phyloP scores from a whole-genome alignment of 1,140 invertebrate species.

The Cydia fagiglandana region DNA sequence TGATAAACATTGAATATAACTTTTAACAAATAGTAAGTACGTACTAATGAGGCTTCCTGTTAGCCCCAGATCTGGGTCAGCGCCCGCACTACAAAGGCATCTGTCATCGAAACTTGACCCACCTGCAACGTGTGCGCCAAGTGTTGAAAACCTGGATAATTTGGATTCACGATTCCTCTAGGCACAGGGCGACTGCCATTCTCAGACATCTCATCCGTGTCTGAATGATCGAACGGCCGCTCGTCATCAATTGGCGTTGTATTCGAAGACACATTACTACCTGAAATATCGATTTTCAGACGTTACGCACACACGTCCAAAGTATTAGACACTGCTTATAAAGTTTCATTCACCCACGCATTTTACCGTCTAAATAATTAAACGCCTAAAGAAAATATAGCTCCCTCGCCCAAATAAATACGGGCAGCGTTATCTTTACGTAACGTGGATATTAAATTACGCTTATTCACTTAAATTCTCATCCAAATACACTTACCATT shows the following conservation, averaged over 20 bases:
- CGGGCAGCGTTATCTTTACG: neutral
- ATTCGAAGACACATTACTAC: constrained; percentile 50
- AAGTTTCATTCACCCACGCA: constrained; percentile 12
- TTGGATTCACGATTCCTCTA: constrained; percentile 88
- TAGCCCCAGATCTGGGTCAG: constrained; percentile 41
- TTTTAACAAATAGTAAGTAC: neutral
- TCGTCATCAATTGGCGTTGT: constrained; percentile 61
- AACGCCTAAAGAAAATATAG: constrained; percentile 6
- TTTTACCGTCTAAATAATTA: constrained; percentile 20
- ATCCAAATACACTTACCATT: constrained; percentile 2
- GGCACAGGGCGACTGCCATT: constrained; percentile 65
- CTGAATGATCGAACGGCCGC: constrained; percentile 64
- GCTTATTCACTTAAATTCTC: neutral
- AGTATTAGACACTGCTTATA: constrained; percentile 7
- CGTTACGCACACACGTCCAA: constrained; percentile 2
- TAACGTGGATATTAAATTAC: neutral
- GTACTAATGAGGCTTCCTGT: constrained; percentile 47
- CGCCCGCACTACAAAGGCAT: constrained; percentile 50
- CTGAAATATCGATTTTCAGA: constrained; percentile 24
- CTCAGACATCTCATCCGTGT: constrained; percentile 75
- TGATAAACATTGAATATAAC: neutral
- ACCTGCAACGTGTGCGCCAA: constrained; percentile 80
- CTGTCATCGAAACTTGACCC: constrained; percentile 46
- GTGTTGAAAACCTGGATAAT: constrained; percentile 87
- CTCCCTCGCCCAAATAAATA: constrained; percentile 19